Evolutionary conservation across 2,797 vertebrate species (phyloP).

Genomic region (Gastrophryne carolinensis): DNA sequence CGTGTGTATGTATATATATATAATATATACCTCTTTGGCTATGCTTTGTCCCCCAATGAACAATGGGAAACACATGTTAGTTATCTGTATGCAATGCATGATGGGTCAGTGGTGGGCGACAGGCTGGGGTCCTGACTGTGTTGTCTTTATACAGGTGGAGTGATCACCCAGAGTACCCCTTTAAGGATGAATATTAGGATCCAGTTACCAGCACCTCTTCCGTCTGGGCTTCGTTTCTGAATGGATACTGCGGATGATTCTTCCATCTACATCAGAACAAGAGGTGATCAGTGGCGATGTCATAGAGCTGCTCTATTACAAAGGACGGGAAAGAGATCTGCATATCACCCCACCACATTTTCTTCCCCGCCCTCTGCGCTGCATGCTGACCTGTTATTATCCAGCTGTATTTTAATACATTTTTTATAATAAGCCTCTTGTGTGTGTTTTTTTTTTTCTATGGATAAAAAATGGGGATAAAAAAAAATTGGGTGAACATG

Average conservation of each 20-base stretch:
- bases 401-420: background rate
- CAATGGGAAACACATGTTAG: too few relatives aligned
- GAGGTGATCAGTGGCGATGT: too few relatives aligned
- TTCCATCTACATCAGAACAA: background rate
- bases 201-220: background rate
- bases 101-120: too few relatives aligned
- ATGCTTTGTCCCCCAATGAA: too few relatives aligned
- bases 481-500: too few relatives aligned
- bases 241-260: background rate
- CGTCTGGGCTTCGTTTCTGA: background rate
- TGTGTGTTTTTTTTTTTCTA: too few relatives aligned
- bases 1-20: too few relatives aligned
- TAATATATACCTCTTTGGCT: too few relatives aligned
- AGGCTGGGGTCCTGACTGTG: background rate
- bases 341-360: background rate
- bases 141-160: slow-evolving; percentile 63
- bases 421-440: background rate
- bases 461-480: too few relatives aligned
- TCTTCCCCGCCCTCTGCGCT: too few relatives aligned
- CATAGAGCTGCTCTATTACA: too few relatives aligned
- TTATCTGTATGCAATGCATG: too few relatives aligned
- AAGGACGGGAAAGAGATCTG: background rate
- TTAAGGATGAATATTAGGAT: slow-evolving; percentile 72
- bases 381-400: background rate
- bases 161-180: slow-evolving; percentile 78